Base-by-base conservation (phyloP, 2,113 vertebrate genomes). In the Pontoporia blainvillei region DNA sequence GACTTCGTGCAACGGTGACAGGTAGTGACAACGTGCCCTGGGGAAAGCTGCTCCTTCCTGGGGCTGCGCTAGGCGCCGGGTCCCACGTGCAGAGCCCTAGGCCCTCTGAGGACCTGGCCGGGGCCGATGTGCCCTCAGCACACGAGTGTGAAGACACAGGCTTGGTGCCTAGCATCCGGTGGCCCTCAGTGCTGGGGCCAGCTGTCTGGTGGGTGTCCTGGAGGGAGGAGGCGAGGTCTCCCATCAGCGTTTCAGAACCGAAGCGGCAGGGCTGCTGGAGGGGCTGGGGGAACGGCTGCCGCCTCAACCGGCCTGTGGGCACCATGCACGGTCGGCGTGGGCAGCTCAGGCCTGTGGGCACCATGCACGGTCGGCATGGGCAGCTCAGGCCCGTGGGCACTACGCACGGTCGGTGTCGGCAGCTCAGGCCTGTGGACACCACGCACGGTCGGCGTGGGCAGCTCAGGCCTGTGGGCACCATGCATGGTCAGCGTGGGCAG, bases 71-170 rank as follows among this genome's bases (percentile, higher is more conserved):
- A 9, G 54, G 79, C 0, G 1, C 54, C 3, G 3, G 54, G 36
- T 41, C 54, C 79, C 79, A 61, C 14, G 9, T 41, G 36, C 54
- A 41, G 36, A 27, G 36, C 62, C 29, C 62, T 36, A 3, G 34
- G 34, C 66, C 18, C n/a, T n/a, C 34, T 61, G 57, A 3, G 3
- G 54, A 57, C 23, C 79, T 1, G 2, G 20, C 14, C 0, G 0
- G 36, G 54, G n/a, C 1, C 0, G 54, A 61, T 27, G 54, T 9
- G 25, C 54, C 54, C 52, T 82, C 57, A 6, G 36, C 54, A 41
- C 54, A 59, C 8, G 76, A n/a, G 12, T 8, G 49, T 25, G 34
- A 27, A 27, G 76, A 57, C 52, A 17, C 0, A 0, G 34, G 76
- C 76, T 21, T 4, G 0, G n/a, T 57, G 76, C 27, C 76, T n/a